Percentiles rank a stretch among this genome's conserved stretches.
These are phyloP conservation scores for Geodia barretti DNA, from an alignment of 37 sponge, comb jelly and placozoan species.

Conservation along the genomic window DNA sequence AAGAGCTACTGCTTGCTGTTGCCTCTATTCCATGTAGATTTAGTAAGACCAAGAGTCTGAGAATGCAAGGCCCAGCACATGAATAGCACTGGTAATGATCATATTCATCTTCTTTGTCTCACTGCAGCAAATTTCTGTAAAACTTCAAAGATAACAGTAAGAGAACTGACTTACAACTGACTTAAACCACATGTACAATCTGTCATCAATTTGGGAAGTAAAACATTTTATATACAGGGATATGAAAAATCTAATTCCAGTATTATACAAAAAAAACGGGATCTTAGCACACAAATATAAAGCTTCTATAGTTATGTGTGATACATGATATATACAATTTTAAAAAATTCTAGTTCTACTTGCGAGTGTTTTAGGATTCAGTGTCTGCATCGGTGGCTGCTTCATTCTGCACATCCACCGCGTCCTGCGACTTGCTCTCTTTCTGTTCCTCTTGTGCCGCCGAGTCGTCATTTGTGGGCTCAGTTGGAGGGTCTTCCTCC, in stretches of 20 bases:
- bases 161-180: no score
- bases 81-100: neutral
- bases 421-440: neutral
- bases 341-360: neutral
- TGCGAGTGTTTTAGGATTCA: neutral
- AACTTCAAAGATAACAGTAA: neutral
- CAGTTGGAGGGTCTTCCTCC: slow-evolving; percentile 1
- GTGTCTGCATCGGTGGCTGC: neutral
- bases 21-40: no score
- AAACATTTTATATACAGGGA: no score
- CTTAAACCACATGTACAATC: no score
- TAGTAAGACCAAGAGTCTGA: neutral
- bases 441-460: slow-evolving; percentile 7
- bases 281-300: neutral
- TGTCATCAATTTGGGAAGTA: no score
- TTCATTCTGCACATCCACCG: neutral
- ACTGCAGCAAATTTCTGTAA: neutral
- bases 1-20: no score
- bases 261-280: neutral
- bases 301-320: neutral
- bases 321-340: neutral
- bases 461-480: slow-evolving; percentile 13
- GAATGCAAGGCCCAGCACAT: neutral
- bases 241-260: no score
- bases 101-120: neutral